Evolutionary conservation across 2,888 invertebrate species (phyloP), one percentile per base, ranked within the genome.

Genomic region (Camponotus fellah): DNA sequence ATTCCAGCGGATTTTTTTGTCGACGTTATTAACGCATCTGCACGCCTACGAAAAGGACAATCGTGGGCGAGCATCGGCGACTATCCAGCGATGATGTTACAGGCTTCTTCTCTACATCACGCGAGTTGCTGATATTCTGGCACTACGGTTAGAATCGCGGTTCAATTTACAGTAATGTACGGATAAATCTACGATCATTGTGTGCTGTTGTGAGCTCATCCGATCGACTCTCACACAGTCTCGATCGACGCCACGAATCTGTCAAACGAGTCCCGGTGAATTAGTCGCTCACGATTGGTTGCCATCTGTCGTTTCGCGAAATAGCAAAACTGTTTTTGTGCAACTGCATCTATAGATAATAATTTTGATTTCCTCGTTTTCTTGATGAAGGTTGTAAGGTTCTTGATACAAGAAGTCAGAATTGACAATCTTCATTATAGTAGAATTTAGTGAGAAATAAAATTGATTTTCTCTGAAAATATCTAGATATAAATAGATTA

Each of bases 31-130:
- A 46, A 17, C 62, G 14, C 34, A 76, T 53, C 46, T 40, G 40
- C 32, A 12, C 26, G 53, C 6, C n/a, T 21, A n/a, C 21, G 14
- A 43, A 80, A 58, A 79, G n/a, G 69, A 69, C 49, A 77, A 76
- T 88, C 81, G 75, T 79, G 56, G 68, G 83, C 66, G 81, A 75
- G 40, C 58, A 43, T 10, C 60, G 60, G 10, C 26, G 26, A 4
- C 40, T 72, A 49, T 62, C 65, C 56, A 64, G 40, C 74, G 80
- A 85, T 79, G 84, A 87, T 90, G 91, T 90, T 91, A 90, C 87
- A 26, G 74, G 76, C 85, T 85, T 69, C 85, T 85, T 69, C 65
- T 74, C 62, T 60, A 86, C 89, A 88, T 92, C 91, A 91, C 91
- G 90, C 84, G 74, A 82, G 58, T 72, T 85, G 68, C 76, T 83